A percentile compares a stretch with the other conserved stretches of the same genome.
Evolutionary conservation across 2,888 invertebrate genomes (phyloP).

Genomic region (Antheraea assamensis): DNA sequence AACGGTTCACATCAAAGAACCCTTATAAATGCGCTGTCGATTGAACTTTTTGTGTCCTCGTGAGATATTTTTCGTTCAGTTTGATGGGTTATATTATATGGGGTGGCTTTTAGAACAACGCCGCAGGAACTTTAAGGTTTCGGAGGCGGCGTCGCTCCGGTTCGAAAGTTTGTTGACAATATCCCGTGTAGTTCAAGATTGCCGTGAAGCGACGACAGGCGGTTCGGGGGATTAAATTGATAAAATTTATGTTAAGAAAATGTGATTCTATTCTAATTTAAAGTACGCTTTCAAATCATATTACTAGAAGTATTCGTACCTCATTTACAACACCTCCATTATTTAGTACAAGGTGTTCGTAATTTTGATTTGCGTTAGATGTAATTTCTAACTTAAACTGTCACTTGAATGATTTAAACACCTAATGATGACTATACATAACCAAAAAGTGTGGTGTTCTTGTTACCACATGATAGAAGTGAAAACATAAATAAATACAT

Average conservation of each 20-base stretch:
- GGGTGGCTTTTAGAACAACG: constrained; percentile 43
- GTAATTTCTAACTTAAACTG: too few relatives aligned
- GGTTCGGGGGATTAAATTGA: constrained; percentile 7
- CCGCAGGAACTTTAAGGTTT: constrained; percentile 46
- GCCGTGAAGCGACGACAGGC: constrained; percentile 3
- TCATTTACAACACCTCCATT: not conserved
- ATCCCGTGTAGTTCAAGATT: constrained; percentile 12
- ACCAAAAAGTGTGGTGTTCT: too few relatives aligned
- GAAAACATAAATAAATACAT: too few relatives aligned
- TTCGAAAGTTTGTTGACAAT: constrained; percentile 31
- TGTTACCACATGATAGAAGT: too few relatives aligned
- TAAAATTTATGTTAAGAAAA: constrained; percentile 3
- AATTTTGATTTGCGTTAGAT: too few relatives aligned
- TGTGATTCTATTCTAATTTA: constrained; percentile 10
- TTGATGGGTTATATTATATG: constrained; percentile 51
- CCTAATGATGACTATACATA: too few relatives aligned
- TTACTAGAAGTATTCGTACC: not conserved
- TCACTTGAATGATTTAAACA: too few relatives aligned
- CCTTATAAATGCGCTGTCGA: constrained; percentile 39
- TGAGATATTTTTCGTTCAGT: constrained; percentile 42
- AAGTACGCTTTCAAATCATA: not conserved
- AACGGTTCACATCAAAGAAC: constrained; percentile 38
- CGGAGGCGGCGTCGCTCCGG: constrained; percentile 30
- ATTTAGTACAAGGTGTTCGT: not conserved
- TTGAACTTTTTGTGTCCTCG: constrained; percentile 41